Evolutionary conservation across 1,140 invertebrate genomes (phyloP).

Genomic region (Zaprionus africanus): DNA sequence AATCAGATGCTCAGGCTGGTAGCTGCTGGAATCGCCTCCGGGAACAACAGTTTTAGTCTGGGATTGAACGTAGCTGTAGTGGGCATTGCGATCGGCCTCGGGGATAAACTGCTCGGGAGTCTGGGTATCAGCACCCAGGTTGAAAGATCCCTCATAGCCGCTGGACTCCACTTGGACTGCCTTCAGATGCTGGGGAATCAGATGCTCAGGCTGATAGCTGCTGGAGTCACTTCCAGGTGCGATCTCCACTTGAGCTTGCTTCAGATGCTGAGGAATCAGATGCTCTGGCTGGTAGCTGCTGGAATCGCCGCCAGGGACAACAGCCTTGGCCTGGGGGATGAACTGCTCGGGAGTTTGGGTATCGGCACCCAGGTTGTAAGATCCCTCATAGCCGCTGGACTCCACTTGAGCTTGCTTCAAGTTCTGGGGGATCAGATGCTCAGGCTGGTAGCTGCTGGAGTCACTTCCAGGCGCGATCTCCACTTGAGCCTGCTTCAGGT

Average conservation of each 20-base stretch:
- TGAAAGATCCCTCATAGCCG: too few relatives aligned
- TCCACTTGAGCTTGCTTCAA: constrained; percentile 6
- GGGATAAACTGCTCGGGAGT: constrained; percentile 21
- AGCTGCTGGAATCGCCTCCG: constrained; percentile 22
- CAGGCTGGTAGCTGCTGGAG: constrained; percentile 30
- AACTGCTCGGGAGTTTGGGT: constrained; percentile 37
- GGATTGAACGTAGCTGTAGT: not conserved
- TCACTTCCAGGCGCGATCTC: constrained; percentile 9
- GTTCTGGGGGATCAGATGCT: constrained; percentile 15
- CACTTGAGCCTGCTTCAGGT: constrained; percentile 1
- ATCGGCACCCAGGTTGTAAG: constrained; percentile 47
- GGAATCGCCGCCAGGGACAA: too few relatives aligned
- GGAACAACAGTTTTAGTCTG: not conserved
- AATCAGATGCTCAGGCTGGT: constrained; percentile 24
- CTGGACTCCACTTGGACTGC: too few relatives aligned
- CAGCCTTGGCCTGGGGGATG: constrained; percentile 1
- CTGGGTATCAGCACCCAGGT: constrained; percentile 10
- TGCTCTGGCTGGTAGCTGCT: too few relatives aligned
- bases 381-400: not conserved
- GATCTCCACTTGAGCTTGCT: not conserved
- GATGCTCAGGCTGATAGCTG: constrained; percentile 24
- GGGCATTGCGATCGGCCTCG: not conserved
- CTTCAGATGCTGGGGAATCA: constrained; percentile 13
- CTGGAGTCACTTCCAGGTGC: constrained; percentile 20
- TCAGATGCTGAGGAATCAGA: too few relatives aligned